These are phyloP conservation scores for Caranx melampygus DNA, from an alignment of 2,113 vertebrate genomes.

Conservation along the genomic window DNA sequence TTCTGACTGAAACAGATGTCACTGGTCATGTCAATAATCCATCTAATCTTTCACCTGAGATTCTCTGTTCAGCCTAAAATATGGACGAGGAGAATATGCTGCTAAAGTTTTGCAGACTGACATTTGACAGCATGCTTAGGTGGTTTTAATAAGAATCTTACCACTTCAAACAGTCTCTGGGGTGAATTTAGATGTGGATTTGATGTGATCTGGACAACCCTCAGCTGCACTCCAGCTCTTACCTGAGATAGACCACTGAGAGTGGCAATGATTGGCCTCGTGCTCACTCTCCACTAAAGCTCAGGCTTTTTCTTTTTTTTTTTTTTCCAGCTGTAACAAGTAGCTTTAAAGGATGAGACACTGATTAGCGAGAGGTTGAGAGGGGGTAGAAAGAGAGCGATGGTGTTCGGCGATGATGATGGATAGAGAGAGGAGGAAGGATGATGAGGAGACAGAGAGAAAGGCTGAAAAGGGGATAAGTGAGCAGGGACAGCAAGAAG, in stretches of 20 bases:
- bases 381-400: constrained; percentile 34
- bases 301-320: background rate
- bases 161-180: constrained; percentile 51
- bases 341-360: constrained; percentile 60
- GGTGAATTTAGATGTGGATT: constrained; percentile 57
- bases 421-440: constrained; percentile 31
- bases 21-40: constrained; percentile 15
- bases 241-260: constrained; percentile 57
- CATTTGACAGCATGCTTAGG: constrained; percentile 44
- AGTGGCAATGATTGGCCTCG: constrained; percentile 27
- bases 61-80: constrained; percentile 30
- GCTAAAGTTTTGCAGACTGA: constrained; percentile 44
- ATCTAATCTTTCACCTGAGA: constrained; percentile 38
- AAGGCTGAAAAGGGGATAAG: constrained; percentile 20
- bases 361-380: constrained; percentile 63
- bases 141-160: constrained; percentile 58
- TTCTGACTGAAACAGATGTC: constrained; percentile 2
- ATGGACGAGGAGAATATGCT: constrained; percentile 9
- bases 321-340: constrained; percentile 44
- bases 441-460: constrained; percentile 14
- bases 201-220: constrained; percentile 61
- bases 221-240: constrained; percentile 63
- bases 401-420: constrained; percentile 44
- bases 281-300: constrained; percentile 20
- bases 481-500: constrained; percentile 33